Evolutionary conservation across 30 jellyfish, hydroid and myxozoan species (phyloP), one percentile per base, ranked within the genome.

Genomic region (Turritopsis dohrnii): DNA sequence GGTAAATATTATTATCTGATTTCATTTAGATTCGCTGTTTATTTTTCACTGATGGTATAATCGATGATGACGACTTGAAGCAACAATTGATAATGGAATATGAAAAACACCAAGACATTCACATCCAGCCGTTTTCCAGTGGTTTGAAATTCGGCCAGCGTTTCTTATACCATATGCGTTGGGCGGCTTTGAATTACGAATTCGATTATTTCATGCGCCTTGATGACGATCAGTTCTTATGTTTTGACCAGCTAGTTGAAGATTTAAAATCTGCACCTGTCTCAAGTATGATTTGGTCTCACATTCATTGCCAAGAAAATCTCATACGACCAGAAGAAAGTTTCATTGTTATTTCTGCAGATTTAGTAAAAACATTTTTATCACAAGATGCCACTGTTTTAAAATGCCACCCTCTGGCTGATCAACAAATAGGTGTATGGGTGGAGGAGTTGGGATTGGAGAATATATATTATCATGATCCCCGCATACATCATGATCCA

Each of bases 241-340:
- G 97, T 79, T 76, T 87, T 16, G 89, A 83, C 18, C 54, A 90
- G 53, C 84, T 86, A 29, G 52, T 87, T 18, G 65, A 83, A 52
- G 97, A 90, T 71, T 82, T 90, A 16, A 91, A 85, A 21, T 52
- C 26, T 52, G 94, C 96, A 25, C 53, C 75, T 84, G 60, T 20
- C n/a, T 53, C 52, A 53, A 53, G 26, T 84, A 83, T 79, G 52
- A 94, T 83, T 84, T 90, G 97, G 97, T 93, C 96, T 0, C 87
- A 29, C n/a, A n/a, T n/a, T n/a, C n/a, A n/a, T n/a, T n/a, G n/a
- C n/a, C n/a, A n/a, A n/a, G n/a, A n/a, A n/a, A 77, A 83, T 24
- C 26, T 90, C 16, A 90, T 90, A 7, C 82, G 97, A 66, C 97
- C 97, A 8, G 97, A 90, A 74, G 96, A 86, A 54, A 90, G 97